Conservation (phyloP, 2,797 vertebrate genomes). For the Manis pentadactyla region DNA sequence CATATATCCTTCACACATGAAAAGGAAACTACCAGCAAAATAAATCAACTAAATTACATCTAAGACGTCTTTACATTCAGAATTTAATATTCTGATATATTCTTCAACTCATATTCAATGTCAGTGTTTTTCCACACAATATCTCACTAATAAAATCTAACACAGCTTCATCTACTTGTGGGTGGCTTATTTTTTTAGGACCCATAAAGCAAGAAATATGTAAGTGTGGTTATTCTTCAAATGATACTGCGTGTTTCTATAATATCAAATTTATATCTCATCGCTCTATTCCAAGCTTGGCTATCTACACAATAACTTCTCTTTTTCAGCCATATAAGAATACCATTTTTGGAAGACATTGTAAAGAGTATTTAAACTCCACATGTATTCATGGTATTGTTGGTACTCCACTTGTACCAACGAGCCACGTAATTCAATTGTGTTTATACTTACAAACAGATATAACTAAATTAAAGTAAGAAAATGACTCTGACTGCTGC, state of each 20-base stretch:
- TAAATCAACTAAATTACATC: conserved; percentile 55
- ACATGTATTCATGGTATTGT: not conserved
- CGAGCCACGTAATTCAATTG: not conserved
- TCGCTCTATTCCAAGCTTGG: conserved; percentile 31
- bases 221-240: conserved; percentile 52
- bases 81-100: conserved; percentile 61
- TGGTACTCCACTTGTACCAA: not conserved
- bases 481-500: not conserved
- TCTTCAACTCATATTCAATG: not conserved
- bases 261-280: conserved; percentile 11
- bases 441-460: conserved; percentile 22
- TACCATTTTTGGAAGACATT: conserved; percentile 41
- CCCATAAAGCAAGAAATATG: conserved; percentile 29
- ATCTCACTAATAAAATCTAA: conserved; percentile 56
- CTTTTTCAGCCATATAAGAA: conserved; percentile 26
- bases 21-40: conserved; percentile 45
- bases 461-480: conserved; percentile 28
- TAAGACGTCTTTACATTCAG: conserved; percentile 44
- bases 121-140: not conserved
- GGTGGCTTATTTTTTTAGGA: not conserved
- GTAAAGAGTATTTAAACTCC: not conserved
- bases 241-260: not conserved
- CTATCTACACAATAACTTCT: conserved; percentile 6
- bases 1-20: not conserved
- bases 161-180: not conserved